These are phyloP conservation scores for Andrena bucephala DNA, from an alignment of 2,888 invertebrate species.

Conservation along the genomic window DNA sequence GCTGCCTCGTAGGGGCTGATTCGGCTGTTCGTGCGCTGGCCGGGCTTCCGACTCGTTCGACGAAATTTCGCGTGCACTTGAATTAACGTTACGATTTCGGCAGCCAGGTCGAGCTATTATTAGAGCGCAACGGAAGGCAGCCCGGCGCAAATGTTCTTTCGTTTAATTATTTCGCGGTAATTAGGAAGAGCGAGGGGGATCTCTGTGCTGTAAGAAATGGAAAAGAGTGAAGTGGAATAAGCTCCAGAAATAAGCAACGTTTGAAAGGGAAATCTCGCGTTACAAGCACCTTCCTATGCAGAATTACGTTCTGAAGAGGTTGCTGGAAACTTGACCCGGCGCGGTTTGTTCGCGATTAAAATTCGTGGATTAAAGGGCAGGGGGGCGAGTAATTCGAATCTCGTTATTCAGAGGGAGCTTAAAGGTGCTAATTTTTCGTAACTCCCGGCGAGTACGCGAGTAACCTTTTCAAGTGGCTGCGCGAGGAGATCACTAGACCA, in stretches of 20 bases:
- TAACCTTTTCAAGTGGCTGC: conserved; percentile 30
- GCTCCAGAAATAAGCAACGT: neutral
- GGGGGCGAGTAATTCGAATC: conserved; percentile 13
- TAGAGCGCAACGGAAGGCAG: no score
- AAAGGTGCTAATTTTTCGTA: conserved; percentile 36
- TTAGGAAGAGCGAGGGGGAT: no score
- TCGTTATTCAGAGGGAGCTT: conserved; percentile 9
- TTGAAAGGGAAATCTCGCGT: no score
- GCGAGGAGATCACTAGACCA: conserved; percentile 41
- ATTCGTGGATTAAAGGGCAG: conserved; percentile 3
- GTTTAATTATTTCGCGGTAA: no score
- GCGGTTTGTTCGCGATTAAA: neutral
- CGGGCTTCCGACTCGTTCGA: conserved; percentile 7
- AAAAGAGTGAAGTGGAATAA: neutral
- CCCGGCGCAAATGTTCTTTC: no score
- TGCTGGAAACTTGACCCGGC: conserved; percentile 2
- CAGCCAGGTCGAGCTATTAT: neutral
- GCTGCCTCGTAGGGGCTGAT: conserved; percentile 5
- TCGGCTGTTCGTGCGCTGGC: neutral
- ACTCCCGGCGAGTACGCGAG: conserved; percentile 16
- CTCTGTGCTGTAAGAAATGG: no score
- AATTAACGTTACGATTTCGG: neutral
- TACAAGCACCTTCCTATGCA: no score
- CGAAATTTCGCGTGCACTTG: conserved; percentile 1
- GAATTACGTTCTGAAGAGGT: neutral